A percentile compares a stretch with the other conserved stretches of the same genome.
Conservation (phyloP, 2,888 invertebrate species). For the Lasioglossum zephyrum region DNA sequence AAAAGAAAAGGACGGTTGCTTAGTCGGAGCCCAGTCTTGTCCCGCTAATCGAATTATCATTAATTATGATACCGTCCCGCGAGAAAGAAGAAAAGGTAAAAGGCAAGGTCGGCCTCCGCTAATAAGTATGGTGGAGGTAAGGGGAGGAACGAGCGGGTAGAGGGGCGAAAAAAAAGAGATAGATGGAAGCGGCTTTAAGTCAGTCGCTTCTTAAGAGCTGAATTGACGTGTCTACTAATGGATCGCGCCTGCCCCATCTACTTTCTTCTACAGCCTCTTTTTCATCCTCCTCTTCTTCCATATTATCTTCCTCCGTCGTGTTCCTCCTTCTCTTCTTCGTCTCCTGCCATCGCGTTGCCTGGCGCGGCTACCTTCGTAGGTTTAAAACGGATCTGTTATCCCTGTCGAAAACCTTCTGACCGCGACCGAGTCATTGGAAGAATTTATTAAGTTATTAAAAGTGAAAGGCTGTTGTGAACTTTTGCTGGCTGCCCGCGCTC, state of each 20-base stretch:
- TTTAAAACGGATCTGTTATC: slow-evolving; percentile 74
- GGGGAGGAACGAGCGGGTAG: slow-evolving; percentile 37
- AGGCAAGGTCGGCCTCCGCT: slow-evolving; percentile 63
- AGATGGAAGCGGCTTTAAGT: slow-evolving; percentile 79
- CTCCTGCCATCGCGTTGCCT: slow-evolving; percentile 17
- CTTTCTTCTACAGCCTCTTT: slow-evolving; percentile 71
- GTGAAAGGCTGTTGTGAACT: slow-evolving; percentile 8
- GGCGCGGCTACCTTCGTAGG: slow-evolving; percentile 61
- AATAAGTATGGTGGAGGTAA: slow-evolving; percentile 65
- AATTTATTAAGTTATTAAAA: slow-evolving; percentile 12
- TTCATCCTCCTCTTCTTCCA: slow-evolving; percentile 66
- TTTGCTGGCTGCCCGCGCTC: neutral
- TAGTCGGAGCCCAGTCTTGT: slow-evolving; percentile 77
- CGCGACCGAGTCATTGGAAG: neutral
- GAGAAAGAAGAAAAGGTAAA: slow-evolving; percentile 63
- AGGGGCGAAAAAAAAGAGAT: slow-evolving; percentile 65
- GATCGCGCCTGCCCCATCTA: slow-evolving; percentile 80
- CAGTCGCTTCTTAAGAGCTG: slow-evolving; percentile 82
- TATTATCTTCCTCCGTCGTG: slow-evolving; percentile 29
- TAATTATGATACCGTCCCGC: slow-evolving; percentile 79
- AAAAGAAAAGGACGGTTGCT: slow-evolving; percentile 60
- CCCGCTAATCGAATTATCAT: slow-evolving; percentile 82
- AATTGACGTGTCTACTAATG: slow-evolving; percentile 84
- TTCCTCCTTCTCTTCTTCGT: slow-evolving; percentile 37
- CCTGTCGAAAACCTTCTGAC: slow-evolving; percentile 18